Conservation (phyloP, 1,140 invertebrate species). For the Drosophila funebris region DNA sequence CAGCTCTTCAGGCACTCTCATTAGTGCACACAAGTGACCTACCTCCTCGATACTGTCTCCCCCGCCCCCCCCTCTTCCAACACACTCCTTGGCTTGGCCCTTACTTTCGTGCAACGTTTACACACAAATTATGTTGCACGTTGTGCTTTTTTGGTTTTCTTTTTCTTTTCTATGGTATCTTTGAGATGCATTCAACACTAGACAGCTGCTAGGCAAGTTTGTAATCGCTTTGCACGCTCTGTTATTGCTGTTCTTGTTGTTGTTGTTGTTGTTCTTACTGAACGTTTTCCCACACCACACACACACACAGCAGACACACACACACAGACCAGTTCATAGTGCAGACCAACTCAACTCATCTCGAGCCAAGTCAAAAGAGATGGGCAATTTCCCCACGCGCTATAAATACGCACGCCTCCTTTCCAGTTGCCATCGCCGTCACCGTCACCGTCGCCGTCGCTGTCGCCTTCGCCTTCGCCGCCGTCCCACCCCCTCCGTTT, state of each 20-base stretch:
- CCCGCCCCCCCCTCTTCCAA: neutral
- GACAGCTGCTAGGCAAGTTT: conserved; percentile 57
- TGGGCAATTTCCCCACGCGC: conserved; percentile 58
- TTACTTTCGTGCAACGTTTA: neutral
- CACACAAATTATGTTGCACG: conserved; percentile 31
- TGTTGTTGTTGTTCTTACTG: conserved; percentile 17
- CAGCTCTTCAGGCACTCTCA: conserved; percentile 38
- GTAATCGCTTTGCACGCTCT: conserved; percentile 36
- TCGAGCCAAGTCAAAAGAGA: conserved; percentile 28
- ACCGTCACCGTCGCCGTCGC: too few species aligned
- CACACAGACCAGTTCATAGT: conserved; percentile 15
- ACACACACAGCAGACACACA: conserved; percentile 18
- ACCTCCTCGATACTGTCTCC: neutral
- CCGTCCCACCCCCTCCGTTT: neutral
- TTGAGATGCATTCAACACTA: conserved; percentile 40
- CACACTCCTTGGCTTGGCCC: neutral
- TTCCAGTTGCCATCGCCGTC: conserved; percentile 12
- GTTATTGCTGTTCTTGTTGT: neutral
- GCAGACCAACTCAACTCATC: conserved; percentile 17
- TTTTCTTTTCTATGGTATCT: conserved; percentile 56
- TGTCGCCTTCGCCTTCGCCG: neutral
- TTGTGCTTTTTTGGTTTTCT: conserved; percentile 24
- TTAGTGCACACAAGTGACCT: conserved; percentile 43
- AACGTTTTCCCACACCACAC: conserved; percentile 59
- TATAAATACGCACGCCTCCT: conserved; percentile 60